These are phyloP conservation scores for Chiloscyllium plagiosum DNA, from an alignment of 2,113 vertebrate genomes.

Conservation along the genomic window DNA sequence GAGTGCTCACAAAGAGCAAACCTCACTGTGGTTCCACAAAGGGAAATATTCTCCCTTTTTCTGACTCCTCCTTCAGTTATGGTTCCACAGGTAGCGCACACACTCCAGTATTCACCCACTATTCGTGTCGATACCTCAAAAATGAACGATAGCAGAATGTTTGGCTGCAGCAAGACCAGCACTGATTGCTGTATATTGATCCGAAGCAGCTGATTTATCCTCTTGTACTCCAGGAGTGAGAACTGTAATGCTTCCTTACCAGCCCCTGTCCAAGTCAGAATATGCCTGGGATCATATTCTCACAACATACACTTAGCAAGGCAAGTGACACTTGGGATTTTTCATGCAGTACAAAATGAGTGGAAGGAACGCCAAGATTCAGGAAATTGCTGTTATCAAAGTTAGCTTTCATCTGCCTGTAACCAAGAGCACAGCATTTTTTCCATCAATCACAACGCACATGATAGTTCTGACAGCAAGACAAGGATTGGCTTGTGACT, in stretches of 20 bases:
- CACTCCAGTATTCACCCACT: neutral
- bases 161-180: neutral
- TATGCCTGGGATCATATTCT: neutral
- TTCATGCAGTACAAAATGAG: neutral
- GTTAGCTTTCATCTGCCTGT: neutral
- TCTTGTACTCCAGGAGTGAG: neutral
- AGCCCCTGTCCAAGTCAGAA: neutral
- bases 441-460: neutral
- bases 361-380: neutral
- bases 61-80: neutral
- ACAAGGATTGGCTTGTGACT: neutral
- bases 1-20: neutral
- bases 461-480: neutral
- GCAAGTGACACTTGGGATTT: too few relatives aligned
- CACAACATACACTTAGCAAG: neutral
- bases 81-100: neutral
- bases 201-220: neutral
- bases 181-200: neutral
- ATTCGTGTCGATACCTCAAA: neutral
- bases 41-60: neutral
- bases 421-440: neutral
- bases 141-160: neutral
- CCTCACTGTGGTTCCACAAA: neutral
- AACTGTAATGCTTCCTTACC: neutral
- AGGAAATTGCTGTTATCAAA: neutral